phyloP scores from a whole-genome alignment of 2,797 vertebrate genomes.

The Etheostoma nigrum region DNA sequence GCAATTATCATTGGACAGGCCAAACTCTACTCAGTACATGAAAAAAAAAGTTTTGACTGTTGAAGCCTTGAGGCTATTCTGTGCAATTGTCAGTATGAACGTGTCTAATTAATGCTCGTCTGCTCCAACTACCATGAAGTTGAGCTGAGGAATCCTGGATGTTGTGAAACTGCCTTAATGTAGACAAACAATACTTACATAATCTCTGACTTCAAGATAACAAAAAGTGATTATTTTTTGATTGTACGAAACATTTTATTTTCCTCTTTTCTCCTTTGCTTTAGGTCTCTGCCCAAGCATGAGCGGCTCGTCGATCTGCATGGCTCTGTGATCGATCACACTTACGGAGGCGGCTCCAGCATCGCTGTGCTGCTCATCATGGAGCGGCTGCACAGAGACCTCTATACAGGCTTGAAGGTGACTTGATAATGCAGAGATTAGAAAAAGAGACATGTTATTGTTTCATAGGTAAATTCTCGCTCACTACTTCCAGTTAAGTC shows the following conservation, averaged over 20 bases:
- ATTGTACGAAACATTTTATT: background rate
- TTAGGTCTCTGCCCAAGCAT: constrained; percentile 93
- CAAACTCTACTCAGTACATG: constrained; percentile 31
- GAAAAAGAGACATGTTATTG: background rate
- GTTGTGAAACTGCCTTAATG: background rate
- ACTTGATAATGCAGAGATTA: background rate
- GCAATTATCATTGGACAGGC: constrained; percentile 13
- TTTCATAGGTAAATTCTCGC: background rate
- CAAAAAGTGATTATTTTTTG: background rate
- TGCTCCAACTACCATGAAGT: background rate
- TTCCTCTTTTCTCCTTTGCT: background rate
- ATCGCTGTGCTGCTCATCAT: constrained; percentile 97
- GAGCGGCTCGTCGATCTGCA: constrained; percentile 95
- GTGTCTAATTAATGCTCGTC: background rate
- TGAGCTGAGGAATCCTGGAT: constrained; percentile 5
- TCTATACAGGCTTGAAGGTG: constrained; percentile 97
- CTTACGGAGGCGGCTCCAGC: constrained; percentile 92
- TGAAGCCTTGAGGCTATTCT: constrained; percentile 33
- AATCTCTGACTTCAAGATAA: background rate
- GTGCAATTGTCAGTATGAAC: background rate
- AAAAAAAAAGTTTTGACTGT: constrained; percentile 17
- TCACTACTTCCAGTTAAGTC: background rate
- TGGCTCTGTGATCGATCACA: constrained; percentile 96
- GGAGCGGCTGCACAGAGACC: constrained; percentile 96
- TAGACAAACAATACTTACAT: background rate